Evolutionary conservation across 2,797 vertebrate genomes (phyloP).

Genomic region (Leptoclinus maculatus): DNA sequence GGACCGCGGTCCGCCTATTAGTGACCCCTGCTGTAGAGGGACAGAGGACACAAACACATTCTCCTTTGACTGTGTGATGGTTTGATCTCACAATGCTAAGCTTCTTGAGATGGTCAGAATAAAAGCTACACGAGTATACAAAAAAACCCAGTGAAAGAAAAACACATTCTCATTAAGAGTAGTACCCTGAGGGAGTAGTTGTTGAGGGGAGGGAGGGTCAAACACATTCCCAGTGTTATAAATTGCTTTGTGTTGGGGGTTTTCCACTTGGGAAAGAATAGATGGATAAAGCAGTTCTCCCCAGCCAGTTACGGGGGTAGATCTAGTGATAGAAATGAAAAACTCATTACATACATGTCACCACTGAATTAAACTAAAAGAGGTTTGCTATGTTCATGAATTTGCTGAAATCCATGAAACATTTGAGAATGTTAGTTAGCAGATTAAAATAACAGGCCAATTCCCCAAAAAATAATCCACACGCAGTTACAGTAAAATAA

Average conservation of each 20-base stretch:
- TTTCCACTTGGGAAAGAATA: constrained; percentile 8
- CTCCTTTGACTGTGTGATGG: neutral
- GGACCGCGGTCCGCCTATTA: too few relatives aligned
- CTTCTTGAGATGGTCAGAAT: neutral
- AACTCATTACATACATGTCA: neutral
- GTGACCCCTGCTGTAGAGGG: too few relatives aligned
- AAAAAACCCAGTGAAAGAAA: neutral
- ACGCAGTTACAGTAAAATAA: neutral
- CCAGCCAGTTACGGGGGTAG: neutral
- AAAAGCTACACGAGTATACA: neutral
- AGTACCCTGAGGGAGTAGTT: neutral
- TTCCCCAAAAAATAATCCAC: neutral
- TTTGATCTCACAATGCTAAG: neutral
- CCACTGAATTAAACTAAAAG: neutral
- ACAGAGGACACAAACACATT: neutral
- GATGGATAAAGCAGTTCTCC: constrained; percentile 6
- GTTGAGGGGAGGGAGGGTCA: neutral
- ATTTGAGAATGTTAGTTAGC: neutral
- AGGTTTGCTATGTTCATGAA: neutral
- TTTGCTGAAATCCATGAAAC: neutral
- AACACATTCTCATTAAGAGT: constrained; percentile 13
- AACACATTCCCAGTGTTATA: constrained; percentile 5
- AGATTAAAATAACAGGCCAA: neutral
- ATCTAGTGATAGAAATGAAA: neutral
- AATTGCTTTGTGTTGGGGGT: constrained; percentile 4